phyloP scores from a whole-genome alignment of 2,797 vertebrate species.

The Onychomys arenicola region DNA sequence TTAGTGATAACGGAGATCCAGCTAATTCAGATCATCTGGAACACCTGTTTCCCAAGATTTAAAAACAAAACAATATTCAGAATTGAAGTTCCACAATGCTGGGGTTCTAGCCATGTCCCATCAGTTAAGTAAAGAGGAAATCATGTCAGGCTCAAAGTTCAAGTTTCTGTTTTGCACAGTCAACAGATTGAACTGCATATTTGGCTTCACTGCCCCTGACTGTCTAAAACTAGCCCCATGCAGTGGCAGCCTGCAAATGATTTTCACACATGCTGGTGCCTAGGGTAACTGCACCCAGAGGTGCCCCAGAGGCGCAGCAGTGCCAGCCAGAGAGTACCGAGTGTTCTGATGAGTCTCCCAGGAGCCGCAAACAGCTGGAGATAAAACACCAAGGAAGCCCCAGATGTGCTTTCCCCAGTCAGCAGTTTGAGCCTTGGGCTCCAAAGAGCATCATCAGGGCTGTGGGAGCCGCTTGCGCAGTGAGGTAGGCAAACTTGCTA shows the following conservation, averaged over 20 bases:
- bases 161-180: not conserved
- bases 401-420: conserved; percentile 67
- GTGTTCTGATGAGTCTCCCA: conserved; percentile 49
- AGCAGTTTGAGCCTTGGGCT: conserved; percentile 63
- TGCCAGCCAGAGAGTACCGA: conserved; percentile 65
- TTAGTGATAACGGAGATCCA: not conserved
- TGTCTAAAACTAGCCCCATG: conserved; percentile 60
- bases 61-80: fast-evolving
- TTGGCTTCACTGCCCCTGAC: conserved; percentile 61
- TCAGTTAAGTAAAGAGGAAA: not conserved
- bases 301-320: conserved; percentile 73
- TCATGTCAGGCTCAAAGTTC: not conserved
- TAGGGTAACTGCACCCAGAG: conserved; percentile 74
- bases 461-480: not conserved
- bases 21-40: not conserved
- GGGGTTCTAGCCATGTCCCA: fast-evolving
- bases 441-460: not conserved
- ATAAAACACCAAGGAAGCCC: conserved; percentile 76
- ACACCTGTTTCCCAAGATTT: not conserved
- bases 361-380: conserved; percentile 84
- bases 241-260: conserved; percentile 72
- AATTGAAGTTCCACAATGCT: fast-evolving
- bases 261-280: conserved; percentile 77
- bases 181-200: conserved; percentile 60
- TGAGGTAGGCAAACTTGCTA: not conserved